phyloP scores from a whole-genome alignment of 2,113 vertebrate species.

The Poeciliopsis turrubarensis region DNA sequence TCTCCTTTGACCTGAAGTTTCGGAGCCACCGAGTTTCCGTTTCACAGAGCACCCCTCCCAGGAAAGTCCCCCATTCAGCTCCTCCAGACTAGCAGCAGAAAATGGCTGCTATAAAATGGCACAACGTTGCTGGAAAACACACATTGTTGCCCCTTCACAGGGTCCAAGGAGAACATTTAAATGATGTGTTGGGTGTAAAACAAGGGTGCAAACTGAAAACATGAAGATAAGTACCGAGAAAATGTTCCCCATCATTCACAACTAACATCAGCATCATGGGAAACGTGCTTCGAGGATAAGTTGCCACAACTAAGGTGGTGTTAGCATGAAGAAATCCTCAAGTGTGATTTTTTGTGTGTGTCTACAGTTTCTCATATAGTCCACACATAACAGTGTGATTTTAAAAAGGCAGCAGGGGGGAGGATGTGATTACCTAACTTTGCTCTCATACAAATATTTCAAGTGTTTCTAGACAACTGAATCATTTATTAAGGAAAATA shows the following conservation, averaged over 20 bases:
- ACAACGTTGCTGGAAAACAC: no score
- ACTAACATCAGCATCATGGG: neutral
- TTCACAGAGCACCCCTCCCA: no score
- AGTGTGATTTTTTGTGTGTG: slow-evolving; percentile 16
- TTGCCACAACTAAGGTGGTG: slow-evolving; percentile 33
- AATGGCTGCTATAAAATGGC: no score
- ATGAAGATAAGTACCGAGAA: neutral
- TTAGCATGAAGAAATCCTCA: slow-evolving; percentile 23
- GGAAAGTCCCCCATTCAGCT: no score
- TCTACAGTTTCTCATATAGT: slow-evolving; percentile 27
- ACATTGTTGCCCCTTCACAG: neutral
- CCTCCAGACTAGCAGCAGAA: no score
- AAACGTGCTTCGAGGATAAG: slow-evolving; percentile 14
- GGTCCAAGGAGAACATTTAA: neutral
- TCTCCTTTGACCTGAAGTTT: no score
- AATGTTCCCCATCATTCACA: slow-evolving; percentile 1
- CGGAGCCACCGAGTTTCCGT: no score
- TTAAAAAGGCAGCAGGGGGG: slow-evolving; percentile 14
- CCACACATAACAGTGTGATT: slow-evolving; percentile 17
- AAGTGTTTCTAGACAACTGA: neutral
- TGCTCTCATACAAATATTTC: neutral
- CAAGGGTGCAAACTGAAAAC: slow-evolving; percentile 7
- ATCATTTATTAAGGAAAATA: neutral
- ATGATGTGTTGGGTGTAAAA: neutral
- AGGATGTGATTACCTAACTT: slow-evolving; percentile 17